These are phyloP conservation scores for Euzophera pinguis DNA, from an alignment of 2,888 invertebrate genomes.

Conservation along the genomic window DNA sequence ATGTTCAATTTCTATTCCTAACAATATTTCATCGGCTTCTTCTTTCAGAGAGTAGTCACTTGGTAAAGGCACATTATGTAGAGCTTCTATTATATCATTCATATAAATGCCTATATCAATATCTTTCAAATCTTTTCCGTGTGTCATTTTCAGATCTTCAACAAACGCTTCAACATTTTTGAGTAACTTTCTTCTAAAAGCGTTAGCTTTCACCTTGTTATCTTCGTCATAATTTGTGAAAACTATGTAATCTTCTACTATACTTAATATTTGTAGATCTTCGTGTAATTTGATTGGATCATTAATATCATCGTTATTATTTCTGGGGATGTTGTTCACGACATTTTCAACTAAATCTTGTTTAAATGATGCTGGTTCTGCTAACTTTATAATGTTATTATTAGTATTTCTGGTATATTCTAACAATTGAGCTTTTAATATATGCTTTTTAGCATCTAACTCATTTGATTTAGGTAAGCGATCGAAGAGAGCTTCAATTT, in stretches of 20 bases:
- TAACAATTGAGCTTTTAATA: slow-evolving; percentile 44
- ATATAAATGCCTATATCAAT: slow-evolving; percentile 32
- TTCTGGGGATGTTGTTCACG: slow-evolving; percentile 29
- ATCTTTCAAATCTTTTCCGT: slow-evolving; percentile 32
- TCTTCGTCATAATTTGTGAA: slow-evolving; percentile 38
- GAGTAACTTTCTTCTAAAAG: slow-evolving; percentile 44
- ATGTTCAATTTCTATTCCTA: slow-evolving; percentile 49
- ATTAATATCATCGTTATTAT: slow-evolving; percentile 17
- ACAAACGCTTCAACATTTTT: slow-evolving; percentile 37
- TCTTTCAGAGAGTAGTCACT: slow-evolving; percentile 37
- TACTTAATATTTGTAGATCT: slow-evolving; percentile 38
- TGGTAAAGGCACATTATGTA: slow-evolving; percentile 51
- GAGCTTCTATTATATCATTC: slow-evolving; percentile 38
- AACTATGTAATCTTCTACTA: slow-evolving; percentile 50
- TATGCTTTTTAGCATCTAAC: slow-evolving; percentile 32
- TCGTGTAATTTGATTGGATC: slow-evolving; percentile 32
- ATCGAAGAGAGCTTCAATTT: slow-evolving; percentile 49
- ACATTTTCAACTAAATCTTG: slow-evolving; percentile 44
- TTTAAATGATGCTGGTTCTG: slow-evolving; percentile 37
- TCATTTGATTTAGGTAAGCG: slow-evolving; percentile 44
- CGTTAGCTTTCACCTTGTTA: slow-evolving; percentile 39
- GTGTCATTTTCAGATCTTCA: slow-evolving; percentile 35
- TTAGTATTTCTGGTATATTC: slow-evolving; percentile 42
- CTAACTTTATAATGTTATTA: slow-evolving; percentile 28
- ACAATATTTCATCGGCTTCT: slow-evolving; percentile 50